These are phyloP conservation scores for Drosophila multiciliata DNA, from an alignment of 2,888 invertebrate species.

Conservation along the genomic window DNA sequence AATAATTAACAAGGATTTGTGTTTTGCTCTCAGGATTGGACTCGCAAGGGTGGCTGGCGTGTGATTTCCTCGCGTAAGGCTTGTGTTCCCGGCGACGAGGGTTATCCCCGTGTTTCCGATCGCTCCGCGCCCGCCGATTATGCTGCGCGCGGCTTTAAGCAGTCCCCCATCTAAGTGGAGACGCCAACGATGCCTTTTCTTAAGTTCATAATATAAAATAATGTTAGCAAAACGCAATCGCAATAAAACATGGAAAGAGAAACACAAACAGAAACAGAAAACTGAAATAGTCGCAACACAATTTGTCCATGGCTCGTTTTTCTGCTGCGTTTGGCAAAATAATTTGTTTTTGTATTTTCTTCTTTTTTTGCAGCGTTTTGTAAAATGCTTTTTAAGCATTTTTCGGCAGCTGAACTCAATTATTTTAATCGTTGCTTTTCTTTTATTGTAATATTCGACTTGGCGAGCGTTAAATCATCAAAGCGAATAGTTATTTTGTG, in stretches of 20 bases:
- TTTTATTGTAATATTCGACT: conserved; percentile 56
- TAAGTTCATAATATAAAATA: conserved; percentile 50
- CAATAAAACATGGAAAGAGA: conserved; percentile 59
- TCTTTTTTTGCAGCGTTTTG: conserved; percentile 20
- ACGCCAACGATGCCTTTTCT: conserved; percentile 26
- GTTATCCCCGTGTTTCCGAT: conserved; percentile 88
- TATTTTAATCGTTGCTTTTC: conserved; percentile 49
- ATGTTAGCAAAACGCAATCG: conserved; percentile 60
- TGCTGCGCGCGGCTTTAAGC: conserved; percentile 90
- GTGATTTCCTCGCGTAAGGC: conserved; percentile 86
- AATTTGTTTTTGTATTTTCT: background rate
- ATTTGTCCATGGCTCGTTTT: conserved; percentile 43
- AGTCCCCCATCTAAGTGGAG: conserved; percentile 84
- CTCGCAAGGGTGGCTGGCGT: conserved; percentile 90
- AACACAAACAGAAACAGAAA: conserved; percentile 32
- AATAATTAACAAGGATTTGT: background rate
- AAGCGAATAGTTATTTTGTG: conserved; percentile 15
- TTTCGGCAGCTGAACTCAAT: conserved; percentile 61
- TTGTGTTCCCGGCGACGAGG: conserved; percentile 89
- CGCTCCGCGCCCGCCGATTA: conserved; percentile 88
- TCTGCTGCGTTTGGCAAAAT: conserved; percentile 52
- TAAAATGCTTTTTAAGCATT: conserved; percentile 50
- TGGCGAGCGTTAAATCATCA: conserved; percentile 4
- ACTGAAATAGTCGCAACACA: conserved; percentile 7
- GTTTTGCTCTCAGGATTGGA: conserved; percentile 89